phyloP scores from a whole-genome alignment of 1,140 invertebrate genomes.

The Pseudachorutes palmiensis region DNA sequence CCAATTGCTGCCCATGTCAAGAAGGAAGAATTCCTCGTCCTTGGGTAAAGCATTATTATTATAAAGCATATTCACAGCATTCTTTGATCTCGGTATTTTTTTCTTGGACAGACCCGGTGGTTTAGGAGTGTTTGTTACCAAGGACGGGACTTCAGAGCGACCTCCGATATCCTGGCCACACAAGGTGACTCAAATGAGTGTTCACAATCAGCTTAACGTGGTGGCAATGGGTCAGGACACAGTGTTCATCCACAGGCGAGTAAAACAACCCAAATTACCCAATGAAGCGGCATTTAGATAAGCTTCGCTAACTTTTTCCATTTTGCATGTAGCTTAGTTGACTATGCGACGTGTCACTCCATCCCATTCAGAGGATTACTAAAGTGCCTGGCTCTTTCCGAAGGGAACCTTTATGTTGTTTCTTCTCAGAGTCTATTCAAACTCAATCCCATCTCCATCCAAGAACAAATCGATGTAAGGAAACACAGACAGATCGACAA shows the following conservation, averaged over 20 bases:
- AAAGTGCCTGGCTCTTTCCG: constrained; percentile 27
- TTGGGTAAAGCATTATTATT: too few relatives aligned
- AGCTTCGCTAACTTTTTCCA: too few relatives aligned
- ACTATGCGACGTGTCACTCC: constrained; percentile 10
- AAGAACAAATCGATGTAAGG: constrained; percentile 35
- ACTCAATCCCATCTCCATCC: constrained; percentile 29
- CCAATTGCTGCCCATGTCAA: constrained; percentile 30
- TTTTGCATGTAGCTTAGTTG: too few relatives aligned
- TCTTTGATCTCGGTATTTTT: too few relatives aligned
- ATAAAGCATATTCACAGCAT: too few relatives aligned
- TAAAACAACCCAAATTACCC: too few relatives aligned
- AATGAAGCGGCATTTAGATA: too few relatives aligned
- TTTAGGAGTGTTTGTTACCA: constrained; percentile 52
- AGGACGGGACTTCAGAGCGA: constrained; percentile 48
- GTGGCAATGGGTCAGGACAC: constrained; percentile 26
- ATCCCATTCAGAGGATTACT: constrained; percentile 11
- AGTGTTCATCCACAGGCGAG: constrained; percentile 31
- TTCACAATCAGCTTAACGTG: constrained; percentile 30
- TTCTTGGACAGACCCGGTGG: constrained; percentile 44
- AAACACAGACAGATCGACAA: constrained; percentile 1
- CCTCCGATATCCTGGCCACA: constrained; percentile 51
- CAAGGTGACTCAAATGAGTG: constrained; percentile 35
- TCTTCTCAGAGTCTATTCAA: constrained; percentile 29
- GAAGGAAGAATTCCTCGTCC: too few relatives aligned
- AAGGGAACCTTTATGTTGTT: constrained; percentile 35